Evolutionary conservation across 2,797 vertebrate species (phyloP).

Genomic region (Onychomys arenicola): DNA sequence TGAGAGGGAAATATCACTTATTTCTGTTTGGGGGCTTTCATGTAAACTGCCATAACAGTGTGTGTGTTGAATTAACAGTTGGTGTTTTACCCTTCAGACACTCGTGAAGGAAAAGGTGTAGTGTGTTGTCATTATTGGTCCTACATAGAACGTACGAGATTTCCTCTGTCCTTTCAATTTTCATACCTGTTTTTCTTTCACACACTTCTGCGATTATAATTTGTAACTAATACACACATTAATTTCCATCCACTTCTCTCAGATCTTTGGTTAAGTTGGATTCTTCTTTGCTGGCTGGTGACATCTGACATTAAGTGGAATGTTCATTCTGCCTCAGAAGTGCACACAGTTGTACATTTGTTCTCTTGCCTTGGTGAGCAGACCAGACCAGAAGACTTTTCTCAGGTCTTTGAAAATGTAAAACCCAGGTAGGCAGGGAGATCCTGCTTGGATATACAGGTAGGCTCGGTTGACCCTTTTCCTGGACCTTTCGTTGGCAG

Average conservation of each 20-base stretch:
- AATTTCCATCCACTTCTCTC: slow-evolving; percentile 33
- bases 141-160: background rate
- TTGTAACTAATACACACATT: background rate
- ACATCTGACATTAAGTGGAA: background rate
- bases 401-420: background rate
- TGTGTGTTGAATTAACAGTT: background rate
- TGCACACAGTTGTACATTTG: rapidly evolving
- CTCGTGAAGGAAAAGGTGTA: background rate
- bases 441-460: background rate
- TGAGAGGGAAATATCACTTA: background rate
- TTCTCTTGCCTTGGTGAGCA: background rate
- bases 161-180: background rate
- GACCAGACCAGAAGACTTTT: background rate
- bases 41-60: background rate
- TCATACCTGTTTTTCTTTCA: background rate
- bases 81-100: background rate
- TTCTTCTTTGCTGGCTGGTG: background rate
- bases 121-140: background rate
- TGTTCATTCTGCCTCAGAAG: background rate
- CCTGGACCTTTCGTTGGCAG: background rate
- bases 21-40: slow-evolving; percentile 10
- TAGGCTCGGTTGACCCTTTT: background rate
- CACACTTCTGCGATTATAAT: background rate
- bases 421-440: background rate
- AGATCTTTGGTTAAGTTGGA: background rate